A percentile compares a stretch with the other conserved stretches of the same genome.
phyloP scores from a whole-genome alignment of 2,888 invertebrate species.

The Hirtodrosophila duncani region DNA sequence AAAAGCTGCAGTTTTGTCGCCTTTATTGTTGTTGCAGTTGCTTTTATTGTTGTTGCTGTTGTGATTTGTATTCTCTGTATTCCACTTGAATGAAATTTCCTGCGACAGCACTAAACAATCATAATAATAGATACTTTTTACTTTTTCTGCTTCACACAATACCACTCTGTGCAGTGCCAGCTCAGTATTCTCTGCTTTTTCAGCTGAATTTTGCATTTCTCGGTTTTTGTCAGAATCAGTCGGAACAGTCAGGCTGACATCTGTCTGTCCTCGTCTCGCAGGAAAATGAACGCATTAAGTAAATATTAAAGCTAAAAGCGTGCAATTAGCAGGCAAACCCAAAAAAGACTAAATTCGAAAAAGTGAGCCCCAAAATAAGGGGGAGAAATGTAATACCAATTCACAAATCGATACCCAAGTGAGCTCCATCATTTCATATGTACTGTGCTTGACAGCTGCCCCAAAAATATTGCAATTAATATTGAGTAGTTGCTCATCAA shows the following conservation, averaged over 20 bases:
- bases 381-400: too few relatives aligned
- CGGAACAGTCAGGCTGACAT: constrained; percentile 37
- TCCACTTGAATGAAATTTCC: constrained; percentile 69
- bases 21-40: constrained; percentile 29
- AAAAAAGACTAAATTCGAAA: too few relatives aligned
- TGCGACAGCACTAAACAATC: constrained; percentile 73
- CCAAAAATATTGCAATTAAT: constrained; percentile 31
- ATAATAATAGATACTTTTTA: constrained; percentile 66
- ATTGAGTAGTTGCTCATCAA: constrained; percentile 30
- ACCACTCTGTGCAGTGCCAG: too few relatives aligned
- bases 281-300: constrained; percentile 13
- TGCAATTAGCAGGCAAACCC: constrained; percentile 34
- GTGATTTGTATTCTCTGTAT: constrained; percentile 25
- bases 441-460: not conserved
- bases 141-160: constrained; percentile 19
- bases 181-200: constrained; percentile 13
- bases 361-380: too few relatives aligned
- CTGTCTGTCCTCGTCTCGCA: constrained; percentile 24
- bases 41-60: constrained; percentile 7
- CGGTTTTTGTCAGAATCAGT: constrained; percentile 40
- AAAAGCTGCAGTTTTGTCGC: constrained; percentile 49
- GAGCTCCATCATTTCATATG: constrained; percentile 21
- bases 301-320: constrained; percentile 25
- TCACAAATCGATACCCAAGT: constrained; percentile 30
- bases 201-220: not conserved